A percentile compares a stretch with the other conserved stretches of the same genome.
phyloP scores from a whole-genome alignment of 2,113 vertebrate genomes.

The Pygoscelis adeliae region DNA sequence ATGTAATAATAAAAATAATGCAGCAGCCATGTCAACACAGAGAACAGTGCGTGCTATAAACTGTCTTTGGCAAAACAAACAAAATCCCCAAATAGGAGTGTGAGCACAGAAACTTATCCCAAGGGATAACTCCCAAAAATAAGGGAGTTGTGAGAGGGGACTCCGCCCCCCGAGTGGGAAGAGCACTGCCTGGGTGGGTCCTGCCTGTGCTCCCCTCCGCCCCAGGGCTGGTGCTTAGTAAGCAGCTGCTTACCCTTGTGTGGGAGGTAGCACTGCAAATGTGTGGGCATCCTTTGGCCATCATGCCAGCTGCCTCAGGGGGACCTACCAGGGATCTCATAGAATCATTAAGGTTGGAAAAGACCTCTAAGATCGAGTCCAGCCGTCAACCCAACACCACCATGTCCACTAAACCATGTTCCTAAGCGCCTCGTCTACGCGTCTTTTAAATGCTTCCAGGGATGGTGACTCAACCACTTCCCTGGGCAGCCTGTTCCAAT shows the following conservation, averaged over 20 bases:
- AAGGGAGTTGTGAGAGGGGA: neutral
- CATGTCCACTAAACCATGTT: no score
- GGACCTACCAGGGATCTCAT: neutral
- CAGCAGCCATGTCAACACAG: neutral
- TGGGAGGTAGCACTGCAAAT: rapidly evolving
- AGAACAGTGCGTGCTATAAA: rapidly evolving
- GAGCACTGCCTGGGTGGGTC: neutral
- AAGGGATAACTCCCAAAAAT: no score
- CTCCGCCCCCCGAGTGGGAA: neutral
- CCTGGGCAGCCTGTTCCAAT: no score
- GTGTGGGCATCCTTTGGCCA: neutral
- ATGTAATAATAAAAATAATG: neutral
- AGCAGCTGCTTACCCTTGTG: rapidly evolving
- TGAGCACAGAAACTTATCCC: no score
- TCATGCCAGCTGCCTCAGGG: neutral
- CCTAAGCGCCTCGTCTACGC: no score
- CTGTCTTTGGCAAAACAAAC: neutral
- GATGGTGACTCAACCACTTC: no score
- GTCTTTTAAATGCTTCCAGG: no score
- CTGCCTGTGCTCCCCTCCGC: neutral
- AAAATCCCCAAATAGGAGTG: rapidly evolving
- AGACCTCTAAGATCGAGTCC: no score
- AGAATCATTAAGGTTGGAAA: no score
- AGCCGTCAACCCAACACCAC: no score
- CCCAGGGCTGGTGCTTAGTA: neutral